These are phyloP conservation scores for Punctoribates punctum DNA, from an alignment of 2,888 invertebrate species.

Conservation along the genomic window DNA sequence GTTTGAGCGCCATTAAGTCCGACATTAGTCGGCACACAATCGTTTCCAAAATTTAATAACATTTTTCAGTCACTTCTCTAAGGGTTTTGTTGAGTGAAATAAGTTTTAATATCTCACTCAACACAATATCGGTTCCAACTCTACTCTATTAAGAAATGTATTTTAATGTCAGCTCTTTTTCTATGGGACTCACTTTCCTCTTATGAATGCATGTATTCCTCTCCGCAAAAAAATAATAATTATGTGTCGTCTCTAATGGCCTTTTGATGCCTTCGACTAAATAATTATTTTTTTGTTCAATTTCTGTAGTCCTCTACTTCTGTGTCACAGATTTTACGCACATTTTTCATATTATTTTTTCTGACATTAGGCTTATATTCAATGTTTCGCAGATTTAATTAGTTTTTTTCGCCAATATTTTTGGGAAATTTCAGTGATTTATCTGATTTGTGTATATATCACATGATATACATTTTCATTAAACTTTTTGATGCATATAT, in stretches of 20 bases:
- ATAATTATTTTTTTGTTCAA: slow-evolving; percentile 14
- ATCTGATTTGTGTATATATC: too few species aligned
- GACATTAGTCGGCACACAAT: not conserved
- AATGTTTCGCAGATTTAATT: too few species aligned
- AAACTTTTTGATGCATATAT: too few species aligned
- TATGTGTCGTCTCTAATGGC: slow-evolving; percentile 22
- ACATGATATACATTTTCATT: too few species aligned
- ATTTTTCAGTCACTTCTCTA: not conserved
- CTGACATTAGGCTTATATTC: not conserved
- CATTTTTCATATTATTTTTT: not conserved
- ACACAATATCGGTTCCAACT: not conserved
- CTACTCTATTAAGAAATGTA: slow-evolving; percentile 12
- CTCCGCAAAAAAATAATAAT: slow-evolving; percentile 18
- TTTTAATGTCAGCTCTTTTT: slow-evolving; percentile 15
- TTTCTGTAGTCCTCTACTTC: not conserved
- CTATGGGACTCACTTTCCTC: not conserved
- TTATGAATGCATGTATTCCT: not conserved
- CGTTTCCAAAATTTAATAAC: slow-evolving; percentile 17
- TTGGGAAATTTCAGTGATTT: too few species aligned
- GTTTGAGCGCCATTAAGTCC: slow-evolving; percentile 26
- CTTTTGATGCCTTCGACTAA: slow-evolving; percentile 23
- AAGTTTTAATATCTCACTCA: slow-evolving; percentile 23
- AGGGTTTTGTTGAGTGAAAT: not conserved
- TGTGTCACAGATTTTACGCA: not conserved
- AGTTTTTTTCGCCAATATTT: too few species aligned